Conservation (phyloP, 2,797 vertebrate genomes). For the Poeciliopsis infans region DNA sequence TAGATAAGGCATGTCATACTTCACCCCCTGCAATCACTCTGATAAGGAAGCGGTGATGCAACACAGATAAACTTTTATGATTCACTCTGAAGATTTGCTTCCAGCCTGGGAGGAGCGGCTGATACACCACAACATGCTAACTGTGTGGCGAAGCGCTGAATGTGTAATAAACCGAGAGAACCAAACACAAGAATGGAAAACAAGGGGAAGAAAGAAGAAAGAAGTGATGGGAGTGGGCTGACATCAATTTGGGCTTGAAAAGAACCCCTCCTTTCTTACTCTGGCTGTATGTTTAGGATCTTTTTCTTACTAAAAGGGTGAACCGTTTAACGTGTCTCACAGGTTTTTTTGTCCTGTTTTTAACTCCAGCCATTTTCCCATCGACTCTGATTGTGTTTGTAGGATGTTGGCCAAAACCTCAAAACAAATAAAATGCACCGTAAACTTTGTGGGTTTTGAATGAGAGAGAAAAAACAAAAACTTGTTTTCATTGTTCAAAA, state of each 20-base stretch:
- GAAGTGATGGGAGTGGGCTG: no score
- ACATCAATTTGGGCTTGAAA: not conserved
- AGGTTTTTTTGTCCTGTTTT: not conserved
- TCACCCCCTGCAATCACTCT: slow-evolving; percentile 20
- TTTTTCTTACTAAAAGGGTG: not conserved
- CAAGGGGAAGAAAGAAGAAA: slow-evolving; percentile 5
- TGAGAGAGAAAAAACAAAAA: not conserved
- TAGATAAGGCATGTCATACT: slow-evolving; percentile 44
- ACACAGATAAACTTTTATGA: slow-evolving; percentile 39
- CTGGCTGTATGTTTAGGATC: not conserved
- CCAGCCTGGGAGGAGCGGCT: slow-evolving; percentile 10
- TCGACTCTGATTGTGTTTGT: not conserved
- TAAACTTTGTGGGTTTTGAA: not conserved
- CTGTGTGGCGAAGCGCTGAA: slow-evolving; percentile 4
- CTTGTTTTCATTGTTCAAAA: no score
- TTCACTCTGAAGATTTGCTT: slow-evolving; percentile 19
- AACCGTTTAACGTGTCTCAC: not conserved
- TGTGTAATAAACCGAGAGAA: not conserved
- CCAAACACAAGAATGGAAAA: not conserved
- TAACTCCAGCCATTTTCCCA: not conserved
- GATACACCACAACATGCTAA: slow-evolving; percentile 50
- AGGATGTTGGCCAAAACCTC: not conserved
- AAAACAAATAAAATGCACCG: not conserved
- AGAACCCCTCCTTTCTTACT: not conserved
- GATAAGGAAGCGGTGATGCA: slow-evolving; percentile 31